Percentiles rank a stretch among this genome's conserved stretches.
Evolutionary conservation across 2,888 invertebrate species (phyloP).

Genomic region (Eueremaeus valkanovi): DNA sequence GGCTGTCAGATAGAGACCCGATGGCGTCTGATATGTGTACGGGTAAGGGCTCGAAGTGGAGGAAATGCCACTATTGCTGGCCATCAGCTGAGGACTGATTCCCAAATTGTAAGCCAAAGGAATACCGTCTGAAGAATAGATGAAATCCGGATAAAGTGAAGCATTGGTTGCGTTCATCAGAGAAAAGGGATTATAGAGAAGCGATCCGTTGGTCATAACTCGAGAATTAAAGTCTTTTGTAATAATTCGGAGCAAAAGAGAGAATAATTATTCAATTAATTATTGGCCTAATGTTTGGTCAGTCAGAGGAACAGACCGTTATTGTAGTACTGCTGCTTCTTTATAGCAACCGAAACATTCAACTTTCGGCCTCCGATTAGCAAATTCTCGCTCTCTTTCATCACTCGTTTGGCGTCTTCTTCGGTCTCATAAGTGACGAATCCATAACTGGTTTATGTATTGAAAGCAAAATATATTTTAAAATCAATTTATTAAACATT

Average conservation of each 20-base stretch:
- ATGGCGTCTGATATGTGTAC: slow-evolving; percentile 17
- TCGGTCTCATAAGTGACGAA: slow-evolving; percentile 81
- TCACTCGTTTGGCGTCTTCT: slow-evolving; percentile 72
- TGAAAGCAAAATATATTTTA: slow-evolving; percentile 36
- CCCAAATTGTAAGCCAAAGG: slow-evolving; percentile 31
- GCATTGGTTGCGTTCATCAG: slow-evolving; percentile 1
- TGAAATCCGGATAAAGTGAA: slow-evolving; percentile 6
- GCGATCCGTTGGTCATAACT: neutral
- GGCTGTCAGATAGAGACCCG: slow-evolving; percentile 9
- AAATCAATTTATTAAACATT: neutral
- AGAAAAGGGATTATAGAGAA: slow-evolving; percentile 13
- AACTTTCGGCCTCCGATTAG: slow-evolving; percentile 73
- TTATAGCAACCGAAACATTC: slow-evolving; percentile 80
- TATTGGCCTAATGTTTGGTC: no score
- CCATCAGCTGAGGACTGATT: neutral
- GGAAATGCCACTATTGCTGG: neutral
- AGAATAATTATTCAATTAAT: neutral
- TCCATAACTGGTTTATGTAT: slow-evolving; percentile 66
- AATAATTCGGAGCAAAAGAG: neutral
- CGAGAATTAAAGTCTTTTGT: neutral
- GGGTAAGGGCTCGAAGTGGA: slow-evolving; percentile 11
- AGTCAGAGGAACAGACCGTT: no score
- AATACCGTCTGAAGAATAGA: slow-evolving; percentile 24
- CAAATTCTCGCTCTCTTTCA: slow-evolving; percentile 67
- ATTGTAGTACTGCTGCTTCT: slow-evolving; percentile 61